Evolutionary conservation across 1,140 invertebrate genomes (phyloP).

Genomic region (Bombus huntii): DNA sequence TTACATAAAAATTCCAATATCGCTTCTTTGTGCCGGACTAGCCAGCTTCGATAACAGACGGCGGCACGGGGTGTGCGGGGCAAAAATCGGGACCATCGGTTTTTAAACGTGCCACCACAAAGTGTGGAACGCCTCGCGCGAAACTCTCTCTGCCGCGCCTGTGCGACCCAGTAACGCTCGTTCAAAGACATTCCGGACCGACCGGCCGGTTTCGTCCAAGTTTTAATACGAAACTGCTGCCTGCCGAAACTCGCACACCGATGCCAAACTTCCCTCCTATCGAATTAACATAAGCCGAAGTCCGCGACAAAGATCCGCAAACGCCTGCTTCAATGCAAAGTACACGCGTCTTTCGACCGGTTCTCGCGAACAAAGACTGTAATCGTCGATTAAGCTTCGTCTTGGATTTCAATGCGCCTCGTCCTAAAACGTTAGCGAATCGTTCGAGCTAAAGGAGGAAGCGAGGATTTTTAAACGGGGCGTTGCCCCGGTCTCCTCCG

Average conservation of each 20-base stretch:
- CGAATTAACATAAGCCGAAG: background rate
- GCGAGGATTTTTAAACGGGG: background rate
- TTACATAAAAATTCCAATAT: conserved; percentile 45
- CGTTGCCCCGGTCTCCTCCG: background rate
- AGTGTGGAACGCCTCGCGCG: background rate
- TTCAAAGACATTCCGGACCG: background rate
- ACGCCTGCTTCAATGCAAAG: background rate
- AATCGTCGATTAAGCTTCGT: background rate
- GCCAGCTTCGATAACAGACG: conserved; percentile 12
- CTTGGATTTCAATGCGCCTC: too few relatives aligned
- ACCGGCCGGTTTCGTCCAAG: background rate
- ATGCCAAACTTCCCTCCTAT: background rate
- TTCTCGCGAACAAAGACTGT: background rate
- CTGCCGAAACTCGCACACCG: background rate
- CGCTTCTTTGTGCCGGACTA: conserved; percentile 3
- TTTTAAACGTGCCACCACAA: background rate
- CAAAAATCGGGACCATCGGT: background rate
- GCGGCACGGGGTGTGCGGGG: fast-evolving
- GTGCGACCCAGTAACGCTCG: background rate
- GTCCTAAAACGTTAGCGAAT: too few relatives aligned
- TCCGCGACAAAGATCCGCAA: background rate
- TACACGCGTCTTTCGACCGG: background rate
- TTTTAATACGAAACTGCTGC: background rate
- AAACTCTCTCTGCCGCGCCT: background rate
- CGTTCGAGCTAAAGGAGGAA: background rate